Base-by-base conservation (phyloP, 1,140 invertebrate genomes). In the Aporrectodea caliginosa region DNA sequence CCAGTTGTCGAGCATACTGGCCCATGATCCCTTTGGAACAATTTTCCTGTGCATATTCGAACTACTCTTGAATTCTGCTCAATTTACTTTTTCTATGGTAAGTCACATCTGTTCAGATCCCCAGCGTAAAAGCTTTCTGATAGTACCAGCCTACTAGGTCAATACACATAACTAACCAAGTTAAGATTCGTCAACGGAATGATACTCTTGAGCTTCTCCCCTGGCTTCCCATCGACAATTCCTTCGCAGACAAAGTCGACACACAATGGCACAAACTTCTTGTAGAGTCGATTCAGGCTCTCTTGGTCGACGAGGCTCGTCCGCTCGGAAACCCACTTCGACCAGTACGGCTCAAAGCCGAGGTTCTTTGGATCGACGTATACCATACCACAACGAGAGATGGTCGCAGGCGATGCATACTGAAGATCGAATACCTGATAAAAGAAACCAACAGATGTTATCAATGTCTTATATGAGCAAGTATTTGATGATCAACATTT, bases 161-260 rank as follows among this genome's bases (percentile, higher is more conserved):
- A n/a, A n/a, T n/a, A n/a, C n/a, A n/a, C n/a, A n/a, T n/a, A n/a
- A n/a, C 43, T 58, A 6, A 93, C 93, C 93, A 96, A 91, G 86
- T 96, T 96, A 0, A 96, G 89, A 77, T 91, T 91, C 0, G 94
- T 95, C 87, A 94, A 93, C 31, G 92, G 92, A 58, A 96, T 92
- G 35, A 96, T 93, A 33, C 92, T 92, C 86, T 93, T 93, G 35
- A 96, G 87, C 22, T 93, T 94, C 72, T 90, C 89, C 30, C 92
- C 91, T 85, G 87, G 87, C 72, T 92, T 91, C 78, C 92, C 90
- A 80, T 88, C 87, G 68, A 93, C 88, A 71, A 92, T 86, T 2
- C 94, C 94, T 82, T 93, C 92, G 79, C 93, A 88, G 35, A 96
- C 94, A 73, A 94, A 92, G 71, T 91, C 91, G 22, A 96, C 90